Conservation (phyloP, 2,113 vertebrate species). For the Lophura nycthemera region DNA sequence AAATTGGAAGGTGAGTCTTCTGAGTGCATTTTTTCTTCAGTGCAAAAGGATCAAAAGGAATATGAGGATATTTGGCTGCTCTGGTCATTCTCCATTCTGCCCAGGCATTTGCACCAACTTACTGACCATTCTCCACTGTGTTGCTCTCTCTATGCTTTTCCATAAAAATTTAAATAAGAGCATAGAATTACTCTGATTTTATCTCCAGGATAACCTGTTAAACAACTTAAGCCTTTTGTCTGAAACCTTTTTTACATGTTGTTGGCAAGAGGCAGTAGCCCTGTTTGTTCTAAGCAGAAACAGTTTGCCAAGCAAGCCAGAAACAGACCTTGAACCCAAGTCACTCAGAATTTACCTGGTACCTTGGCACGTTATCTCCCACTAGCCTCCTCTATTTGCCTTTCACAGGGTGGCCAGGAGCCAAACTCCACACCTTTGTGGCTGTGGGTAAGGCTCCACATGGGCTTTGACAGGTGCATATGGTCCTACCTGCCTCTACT, state of each 20-base stretch:
- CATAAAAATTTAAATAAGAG: neutral
- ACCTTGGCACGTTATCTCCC: neutral
- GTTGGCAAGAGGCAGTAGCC: accelerated
- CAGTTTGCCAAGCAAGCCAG: neutral
- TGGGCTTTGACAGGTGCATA: neutral
- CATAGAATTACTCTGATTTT: neutral
- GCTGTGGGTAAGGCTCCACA: accelerated
- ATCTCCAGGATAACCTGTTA: neutral
- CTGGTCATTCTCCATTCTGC: accelerated
- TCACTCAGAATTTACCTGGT: neutral
- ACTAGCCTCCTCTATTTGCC: neutral
- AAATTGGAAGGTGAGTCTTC: no score
- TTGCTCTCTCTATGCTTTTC: neutral
- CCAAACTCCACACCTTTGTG: neutral
- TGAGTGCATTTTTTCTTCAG: neutral
- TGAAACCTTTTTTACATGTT: neutral
- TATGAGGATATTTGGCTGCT: neutral
- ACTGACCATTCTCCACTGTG: neutral
- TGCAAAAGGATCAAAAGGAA: neutral
- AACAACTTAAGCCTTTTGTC: neutral
- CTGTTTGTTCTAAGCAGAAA: neutral
- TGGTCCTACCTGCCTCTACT: neutral
- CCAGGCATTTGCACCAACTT: neutral
- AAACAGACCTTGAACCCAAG: neutral
- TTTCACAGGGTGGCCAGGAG: neutral